phyloP scores from a whole-genome alignment of 2,113 vertebrate species.

The Gambusia affinis region DNA sequence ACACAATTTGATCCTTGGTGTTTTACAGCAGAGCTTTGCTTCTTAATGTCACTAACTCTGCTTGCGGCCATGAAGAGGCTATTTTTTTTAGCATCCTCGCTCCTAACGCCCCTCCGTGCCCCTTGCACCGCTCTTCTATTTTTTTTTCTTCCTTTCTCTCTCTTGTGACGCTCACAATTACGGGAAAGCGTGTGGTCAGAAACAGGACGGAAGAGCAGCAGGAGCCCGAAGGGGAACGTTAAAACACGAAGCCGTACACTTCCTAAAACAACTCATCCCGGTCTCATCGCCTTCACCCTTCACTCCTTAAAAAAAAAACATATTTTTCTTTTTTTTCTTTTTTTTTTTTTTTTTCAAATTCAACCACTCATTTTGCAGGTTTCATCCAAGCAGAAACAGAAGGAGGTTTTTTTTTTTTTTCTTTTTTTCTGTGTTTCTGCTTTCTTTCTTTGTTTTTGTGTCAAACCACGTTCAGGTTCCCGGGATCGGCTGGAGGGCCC shows the following conservation, averaged over 20 bases:
- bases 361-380: conserved; percentile 47
- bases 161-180: not conserved
- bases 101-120: conserved; percentile 11
- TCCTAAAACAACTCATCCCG: conserved; percentile 11
- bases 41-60: conserved; percentile 67
- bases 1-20: conserved; percentile 33
- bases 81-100: conserved; percentile 49
- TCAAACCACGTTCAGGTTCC: conserved; percentile 5
- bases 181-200: conserved; percentile 65
- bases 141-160: conserved; percentile 19
- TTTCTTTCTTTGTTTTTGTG: conserved; percentile 6
- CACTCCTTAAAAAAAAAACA: conserved; percentile 20
- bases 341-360: not conserved
- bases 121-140: not conserved
- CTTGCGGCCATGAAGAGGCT: conserved; percentile 51
- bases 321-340: too few relatives aligned
- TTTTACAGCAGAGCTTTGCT: conserved; percentile 67
- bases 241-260: not conserved
- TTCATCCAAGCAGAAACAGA: conserved; percentile 5
- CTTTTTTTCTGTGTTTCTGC: conserved; percentile 1
- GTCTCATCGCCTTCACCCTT: conserved; percentile 15
- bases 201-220: conserved; percentile 52
- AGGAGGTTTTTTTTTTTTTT: conserved; percentile 10
- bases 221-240: not conserved
- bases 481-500: conserved; percentile 12